phyloP scores from a whole-genome alignment of 2,797 vertebrate genomes.

The Loris lydekkerianus region DNA sequence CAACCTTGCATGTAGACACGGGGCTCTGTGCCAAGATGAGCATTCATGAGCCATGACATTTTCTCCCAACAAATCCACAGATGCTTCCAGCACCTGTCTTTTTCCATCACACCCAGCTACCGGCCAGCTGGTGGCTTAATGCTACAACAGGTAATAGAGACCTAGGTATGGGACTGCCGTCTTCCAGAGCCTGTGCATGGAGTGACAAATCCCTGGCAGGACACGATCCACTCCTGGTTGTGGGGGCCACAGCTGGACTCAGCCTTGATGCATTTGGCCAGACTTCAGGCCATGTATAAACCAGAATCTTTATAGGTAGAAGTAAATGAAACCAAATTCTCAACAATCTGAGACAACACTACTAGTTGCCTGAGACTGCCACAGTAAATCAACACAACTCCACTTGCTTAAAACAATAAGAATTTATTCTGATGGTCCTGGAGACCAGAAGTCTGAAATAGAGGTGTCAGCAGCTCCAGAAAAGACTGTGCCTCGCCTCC shows the following conservation, averaged over 20 bases:
- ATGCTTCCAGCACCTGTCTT: conserved; percentile 69
- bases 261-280: background rate
- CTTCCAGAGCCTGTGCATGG: background rate
- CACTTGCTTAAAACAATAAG: background rate
- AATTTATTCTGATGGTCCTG: background rate
- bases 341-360: background rate
- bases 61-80: conserved; percentile 66
- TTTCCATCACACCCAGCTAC: conserved; percentile 17
- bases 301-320: background rate
- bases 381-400: background rate
- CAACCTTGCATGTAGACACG: background rate
- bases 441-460: background rate
- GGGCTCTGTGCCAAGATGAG: conserved; percentile 45
- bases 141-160: conserved; percentile 35
- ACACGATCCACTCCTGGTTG: background rate
- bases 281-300: background rate
- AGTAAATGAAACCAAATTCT: conserved; percentile 36
- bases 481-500: background rate
- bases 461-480: background rate
- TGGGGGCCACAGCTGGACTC: background rate
- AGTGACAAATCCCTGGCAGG: background rate
- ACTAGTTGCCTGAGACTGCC: background rate
- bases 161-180: background rate
- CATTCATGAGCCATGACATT: conserved; percentile 70
- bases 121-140: conserved; percentile 22